Evolutionary conservation across 2,888 invertebrate genomes (phyloP), one percentile per base, ranked within the genome.

Genomic region (Azorinus chamasolen): DNA sequence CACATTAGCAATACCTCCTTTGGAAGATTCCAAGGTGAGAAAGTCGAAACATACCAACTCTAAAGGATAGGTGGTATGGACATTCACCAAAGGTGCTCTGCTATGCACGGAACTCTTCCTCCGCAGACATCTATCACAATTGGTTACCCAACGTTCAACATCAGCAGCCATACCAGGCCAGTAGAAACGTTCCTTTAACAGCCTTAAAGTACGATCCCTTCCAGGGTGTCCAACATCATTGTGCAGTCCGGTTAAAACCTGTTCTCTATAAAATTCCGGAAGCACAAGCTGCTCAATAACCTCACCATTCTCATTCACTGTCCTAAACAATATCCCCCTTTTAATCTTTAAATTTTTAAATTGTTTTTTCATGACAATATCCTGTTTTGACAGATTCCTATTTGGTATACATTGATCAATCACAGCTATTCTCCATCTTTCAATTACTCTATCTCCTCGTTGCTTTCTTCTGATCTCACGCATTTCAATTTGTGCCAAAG

Each of bases 1-100:
- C 12, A 62, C 46, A 24, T 53, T 45, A 18, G 45, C 32, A 25
- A 46, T 43, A 4, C 58, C 46, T 14, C 46, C 59, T 18, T 55
- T 27, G 20, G 50, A 55, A 54, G 32, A 10, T 32, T 58, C 58
- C 65, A 27, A 41, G 45, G 37, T 46, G 1, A 48, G 22, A 18
- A 14, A 61, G 27, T 48, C 61, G 18, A 61, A 27, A 18, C 61
- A 48, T 10, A 61, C 61, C 18, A 61, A 37, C 32, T 61, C 61
- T 12, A 50, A 27, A 1, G 61, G 61, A 20, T 61, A 48, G 1
- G 20, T 61, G 12, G 61, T 48, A 6, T 10, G 2, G 2, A 61
- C 22, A 10, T 16, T 32, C 5, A 61, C 32, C 14, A 61, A 24
- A 14, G 46, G 58, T 22, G 58, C 58, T 58, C 58, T 58, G 5